These are phyloP conservation scores for Macrosoma leucophasiata DNA, from an alignment of 2,888 invertebrate species.

Conservation along the genomic window DNA sequence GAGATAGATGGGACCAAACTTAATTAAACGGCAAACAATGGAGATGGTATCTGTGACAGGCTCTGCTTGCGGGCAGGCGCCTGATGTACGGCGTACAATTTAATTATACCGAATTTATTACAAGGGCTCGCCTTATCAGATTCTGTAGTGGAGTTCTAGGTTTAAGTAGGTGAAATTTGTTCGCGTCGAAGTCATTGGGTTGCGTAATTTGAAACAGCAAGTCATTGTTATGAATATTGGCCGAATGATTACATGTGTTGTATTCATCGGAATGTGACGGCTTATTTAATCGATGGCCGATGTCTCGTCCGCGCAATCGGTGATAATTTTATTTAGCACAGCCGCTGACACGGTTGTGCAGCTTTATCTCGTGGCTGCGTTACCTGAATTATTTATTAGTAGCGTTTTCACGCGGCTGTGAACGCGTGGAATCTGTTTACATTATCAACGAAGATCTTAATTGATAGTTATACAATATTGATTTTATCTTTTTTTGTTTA, in stretches of 20 bases:
- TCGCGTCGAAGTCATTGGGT: conserved; percentile 30
- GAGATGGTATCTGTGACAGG: conserved; percentile 60
- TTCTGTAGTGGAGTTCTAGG: conserved; percentile 19
- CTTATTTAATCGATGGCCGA: conserved; percentile 31
- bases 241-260: conserved; percentile 28
- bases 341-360: conserved; percentile 43
- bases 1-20: conserved; percentile 46
- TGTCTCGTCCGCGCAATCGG: conserved; percentile 50
- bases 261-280: conserved; percentile 29
- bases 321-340: conserved; percentile 49
- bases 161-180: conserved; percentile 34
- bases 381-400: conserved; percentile 14
- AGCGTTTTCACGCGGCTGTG: conserved; percentile 6
- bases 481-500: too few species aligned
- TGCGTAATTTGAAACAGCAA: conserved; percentile 28
- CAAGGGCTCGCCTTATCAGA: conserved; percentile 51
- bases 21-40: conserved; percentile 68
- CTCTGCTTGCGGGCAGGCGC: conserved; percentile 27
- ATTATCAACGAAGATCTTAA: too few species aligned
- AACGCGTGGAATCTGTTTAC: conserved; percentile 12
- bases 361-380: conserved; percentile 37
- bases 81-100: conserved; percentile 61
- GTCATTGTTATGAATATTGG: conserved; percentile 27
- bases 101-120: conserved; percentile 68
- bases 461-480: too few species aligned